phyloP scores from a whole-genome alignment of 2,888 invertebrate species.

The Drosophila robusta region DNA sequence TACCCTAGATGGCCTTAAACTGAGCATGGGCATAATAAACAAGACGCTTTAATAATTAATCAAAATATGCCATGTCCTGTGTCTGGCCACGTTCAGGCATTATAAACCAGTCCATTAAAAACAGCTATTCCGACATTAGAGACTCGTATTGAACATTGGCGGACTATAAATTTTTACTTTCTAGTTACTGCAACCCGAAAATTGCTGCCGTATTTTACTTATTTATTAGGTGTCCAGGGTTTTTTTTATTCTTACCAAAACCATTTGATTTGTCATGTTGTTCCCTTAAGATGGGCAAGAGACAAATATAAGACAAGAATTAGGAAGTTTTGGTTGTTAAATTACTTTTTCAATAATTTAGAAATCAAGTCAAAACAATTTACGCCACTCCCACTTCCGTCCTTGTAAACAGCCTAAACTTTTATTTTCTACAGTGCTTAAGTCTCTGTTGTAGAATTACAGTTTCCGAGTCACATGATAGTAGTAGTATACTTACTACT shows the following conservation, averaged over 20 bases:
- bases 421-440: no score
- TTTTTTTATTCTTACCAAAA: neutral
- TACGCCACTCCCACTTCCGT: no score
- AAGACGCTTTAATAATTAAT: conserved; percentile 59
- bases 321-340: no score
- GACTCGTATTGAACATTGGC: neutral
- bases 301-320: no score
- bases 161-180: neutral
- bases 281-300: no score
- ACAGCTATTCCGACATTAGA: neutral
- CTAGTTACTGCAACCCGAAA: neutral
- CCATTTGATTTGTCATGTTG: no score
- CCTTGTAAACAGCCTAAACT: no score
- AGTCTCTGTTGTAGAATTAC: no score
- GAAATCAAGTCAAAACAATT: no score
- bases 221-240: neutral
- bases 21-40: conserved; percentile 42
- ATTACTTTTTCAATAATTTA: no score
- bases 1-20: conserved; percentile 27
- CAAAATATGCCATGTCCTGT: conserved; percentile 44
- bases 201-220: neutral
- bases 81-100: conserved; percentile 34
- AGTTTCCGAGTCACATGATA: no score
- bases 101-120: conserved; percentile 13
- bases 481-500: no score